Percentiles rank a stretch among this genome's conserved stretches.
These are phyloP conservation scores for Bucorvus abyssinicus DNA, from an alignment of 2,797 vertebrate genomes.

Conservation along the genomic window DNA sequence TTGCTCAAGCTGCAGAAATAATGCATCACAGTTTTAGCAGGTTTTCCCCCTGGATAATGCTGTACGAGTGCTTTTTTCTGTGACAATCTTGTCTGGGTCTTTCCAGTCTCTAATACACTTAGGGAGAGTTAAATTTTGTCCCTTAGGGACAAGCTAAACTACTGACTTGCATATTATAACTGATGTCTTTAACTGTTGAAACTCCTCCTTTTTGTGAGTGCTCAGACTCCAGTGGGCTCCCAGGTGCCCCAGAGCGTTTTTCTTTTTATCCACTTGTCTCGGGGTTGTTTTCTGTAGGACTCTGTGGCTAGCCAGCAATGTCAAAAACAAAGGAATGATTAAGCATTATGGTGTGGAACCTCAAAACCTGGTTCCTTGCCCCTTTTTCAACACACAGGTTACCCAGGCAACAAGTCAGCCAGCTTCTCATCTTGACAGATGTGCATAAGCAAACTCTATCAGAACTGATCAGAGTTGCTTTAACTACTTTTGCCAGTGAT, in stretches of 20 bases:
- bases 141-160: background rate
- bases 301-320: background rate
- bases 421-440: background rate
- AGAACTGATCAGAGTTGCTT: background rate
- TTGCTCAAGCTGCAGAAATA: background rate
- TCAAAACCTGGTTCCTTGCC: background rate
- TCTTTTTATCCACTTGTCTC: background rate
- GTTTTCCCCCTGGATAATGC: background rate
- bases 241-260: background rate
- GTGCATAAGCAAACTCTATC: background rate
- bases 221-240: background rate
- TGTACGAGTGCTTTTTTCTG: background rate
- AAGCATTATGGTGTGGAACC: background rate
- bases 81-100: background rate
- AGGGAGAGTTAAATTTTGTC: background rate
- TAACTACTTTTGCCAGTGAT: background rate
- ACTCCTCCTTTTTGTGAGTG: background rate
- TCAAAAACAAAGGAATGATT: background rate
- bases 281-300: background rate
- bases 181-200: background rate
- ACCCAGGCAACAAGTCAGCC: background rate
- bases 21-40: background rate
- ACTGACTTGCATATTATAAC: background rate
- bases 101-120: background rate
- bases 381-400: background rate